Evolutionary conservation across 2,797 vertebrate species (phyloP).

Genomic region (Microctenopoma lineatum): DNA sequence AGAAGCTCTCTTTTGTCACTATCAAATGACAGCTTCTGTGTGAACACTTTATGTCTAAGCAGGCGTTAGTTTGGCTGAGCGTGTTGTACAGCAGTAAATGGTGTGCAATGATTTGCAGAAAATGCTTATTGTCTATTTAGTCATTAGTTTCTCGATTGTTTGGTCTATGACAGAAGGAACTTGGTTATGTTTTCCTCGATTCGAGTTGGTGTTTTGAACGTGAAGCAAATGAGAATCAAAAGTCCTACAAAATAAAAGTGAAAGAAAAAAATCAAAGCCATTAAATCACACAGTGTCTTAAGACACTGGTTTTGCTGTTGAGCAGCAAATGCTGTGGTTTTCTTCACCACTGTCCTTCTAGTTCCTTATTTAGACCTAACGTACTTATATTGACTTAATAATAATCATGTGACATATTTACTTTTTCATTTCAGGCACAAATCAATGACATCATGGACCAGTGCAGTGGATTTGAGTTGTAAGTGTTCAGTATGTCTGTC

Average conservation of each 20-base stretch:
- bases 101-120: no score
- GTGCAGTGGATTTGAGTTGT: constrained; percentile 97
- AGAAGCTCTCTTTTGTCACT: constrained; percentile 18
- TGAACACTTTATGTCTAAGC: neutral
- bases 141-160: no score
- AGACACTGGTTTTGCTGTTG: no score
- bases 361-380: neutral
- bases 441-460: constrained; percentile 97
- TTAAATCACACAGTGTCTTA: neutral
- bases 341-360: neutral
- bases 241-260: no score
- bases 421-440: constrained; percentile 82
- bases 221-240: no score
- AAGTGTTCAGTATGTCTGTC: constrained; percentile 76
- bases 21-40: constrained; percentile 16
- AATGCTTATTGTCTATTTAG: no score
- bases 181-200: no score
- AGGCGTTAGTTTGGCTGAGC: neutral
- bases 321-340: neutral
- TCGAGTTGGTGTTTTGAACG: no score
- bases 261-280: neutral
- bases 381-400: neutral
- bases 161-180: no score
- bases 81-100: neutral
- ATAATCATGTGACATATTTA: neutral